Conservation (phyloP, 2,888 invertebrate species). For the Gisinianus flammeolus region DNA sequence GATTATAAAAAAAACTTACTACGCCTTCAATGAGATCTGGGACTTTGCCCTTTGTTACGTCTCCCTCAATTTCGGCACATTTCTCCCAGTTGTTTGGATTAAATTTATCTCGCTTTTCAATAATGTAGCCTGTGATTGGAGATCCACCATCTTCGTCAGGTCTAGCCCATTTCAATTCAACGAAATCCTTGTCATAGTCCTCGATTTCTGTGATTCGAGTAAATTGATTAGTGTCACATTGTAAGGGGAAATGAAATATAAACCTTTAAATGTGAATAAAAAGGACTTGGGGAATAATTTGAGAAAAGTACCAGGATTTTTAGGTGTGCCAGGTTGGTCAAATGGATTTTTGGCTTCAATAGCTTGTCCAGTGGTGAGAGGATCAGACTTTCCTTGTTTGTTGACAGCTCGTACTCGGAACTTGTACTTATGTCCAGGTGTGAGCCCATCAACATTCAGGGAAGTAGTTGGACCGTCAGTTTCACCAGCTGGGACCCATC, state of each 20-base stretch:
- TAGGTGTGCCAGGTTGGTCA: conserved; percentile 81
- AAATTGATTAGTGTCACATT: not conserved
- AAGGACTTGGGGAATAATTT: no score
- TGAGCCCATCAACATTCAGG: conserved; percentile 80
- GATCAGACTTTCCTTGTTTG: conserved; percentile 95
- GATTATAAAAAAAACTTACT: conserved; percentile 59
- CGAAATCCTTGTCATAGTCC: conserved; percentile 93
- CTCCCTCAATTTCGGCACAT: conserved; percentile 87
- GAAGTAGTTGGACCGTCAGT: conserved; percentile 82
- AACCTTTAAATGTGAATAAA: not conserved
- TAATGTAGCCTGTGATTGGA: conserved; percentile 94
- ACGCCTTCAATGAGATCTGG: conserved; percentile 82
- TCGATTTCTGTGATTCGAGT: conserved; percentile 85
- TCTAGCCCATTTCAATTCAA: conserved; percentile 91
- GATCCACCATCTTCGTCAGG: conserved; percentile 93
- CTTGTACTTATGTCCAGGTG: conserved; percentile 95
- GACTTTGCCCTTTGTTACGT: conserved; percentile 81
- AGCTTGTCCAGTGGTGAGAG: conserved; percentile 82
- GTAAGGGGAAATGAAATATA: not conserved
- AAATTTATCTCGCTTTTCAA: conserved; percentile 76
- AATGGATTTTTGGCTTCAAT: conserved; percentile 98
- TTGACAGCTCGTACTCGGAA: conserved; percentile 97
- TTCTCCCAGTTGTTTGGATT: conserved; percentile 83
- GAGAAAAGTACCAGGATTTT: conserved; percentile 60
- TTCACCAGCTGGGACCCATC: conserved; percentile 93